Percentiles rank a stretch among this genome's conserved stretches.
These are phyloP conservation scores for Oceanodroma leucorhoa DNA, from an alignment of 2,797 vertebrate species.

Conservation along the genomic window DNA sequence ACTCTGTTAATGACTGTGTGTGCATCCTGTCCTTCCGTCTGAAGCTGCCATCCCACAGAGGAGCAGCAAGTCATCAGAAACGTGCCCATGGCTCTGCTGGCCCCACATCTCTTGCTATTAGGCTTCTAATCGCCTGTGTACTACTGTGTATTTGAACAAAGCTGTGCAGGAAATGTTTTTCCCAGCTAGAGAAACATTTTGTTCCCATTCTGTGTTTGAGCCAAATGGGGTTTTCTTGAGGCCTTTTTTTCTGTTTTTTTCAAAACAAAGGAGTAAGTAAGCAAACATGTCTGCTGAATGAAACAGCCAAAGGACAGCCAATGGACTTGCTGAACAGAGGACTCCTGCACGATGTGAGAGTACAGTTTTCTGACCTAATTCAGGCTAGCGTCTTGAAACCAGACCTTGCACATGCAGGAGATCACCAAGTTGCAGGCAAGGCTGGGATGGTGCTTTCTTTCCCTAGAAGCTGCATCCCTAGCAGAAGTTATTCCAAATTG, in stretches of 20 bases:
- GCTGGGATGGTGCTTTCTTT: background rate
- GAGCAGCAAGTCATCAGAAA: background rate
- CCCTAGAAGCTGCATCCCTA: background rate
- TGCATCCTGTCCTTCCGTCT: background rate
- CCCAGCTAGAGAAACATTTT: constrained; percentile 35
- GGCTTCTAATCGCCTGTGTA: background rate
- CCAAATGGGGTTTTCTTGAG: constrained; percentile 7
- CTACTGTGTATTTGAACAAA: background rate
- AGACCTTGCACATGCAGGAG: background rate
- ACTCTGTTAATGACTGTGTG: background rate
- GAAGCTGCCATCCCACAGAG: background rate
- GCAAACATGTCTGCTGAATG: background rate
- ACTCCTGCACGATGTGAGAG: background rate
- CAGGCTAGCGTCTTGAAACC: background rate
- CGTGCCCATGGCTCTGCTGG: background rate
- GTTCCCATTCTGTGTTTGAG: constrained; percentile 4
- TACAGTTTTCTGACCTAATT: background rate
- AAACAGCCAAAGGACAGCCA: background rate
- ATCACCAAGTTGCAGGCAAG: background rate
- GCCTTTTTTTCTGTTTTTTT: background rate
- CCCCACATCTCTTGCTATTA: background rate
- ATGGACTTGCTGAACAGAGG: background rate
- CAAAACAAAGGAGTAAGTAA: constrained; percentile 19
- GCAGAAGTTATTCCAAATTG: background rate
- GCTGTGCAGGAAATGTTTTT: constrained; percentile 19